Evolutionary conservation across 2,888 invertebrate species (phyloP).

Genomic region (Clanis bilineata): DNA sequence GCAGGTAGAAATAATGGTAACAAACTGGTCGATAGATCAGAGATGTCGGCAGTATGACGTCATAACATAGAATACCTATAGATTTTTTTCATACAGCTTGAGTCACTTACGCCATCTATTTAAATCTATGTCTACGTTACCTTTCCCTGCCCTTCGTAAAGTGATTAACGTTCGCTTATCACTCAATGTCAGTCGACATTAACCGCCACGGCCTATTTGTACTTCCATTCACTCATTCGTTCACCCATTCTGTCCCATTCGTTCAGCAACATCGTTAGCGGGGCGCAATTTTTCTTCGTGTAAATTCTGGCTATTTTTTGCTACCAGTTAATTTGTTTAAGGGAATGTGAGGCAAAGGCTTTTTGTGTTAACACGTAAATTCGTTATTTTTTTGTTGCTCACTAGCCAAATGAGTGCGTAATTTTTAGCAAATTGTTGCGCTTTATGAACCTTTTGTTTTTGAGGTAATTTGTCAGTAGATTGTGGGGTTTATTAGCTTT

Average conservation of each 20-base stretch:
- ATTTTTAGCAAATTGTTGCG: background rate
- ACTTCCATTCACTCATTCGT: conserved; percentile 44
- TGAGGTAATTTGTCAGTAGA: background rate
- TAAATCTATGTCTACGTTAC: conserved; percentile 38
- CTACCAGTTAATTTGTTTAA: conserved; percentile 56
- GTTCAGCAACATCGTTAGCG: conserved; percentile 55
- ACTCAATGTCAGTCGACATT: conserved; percentile 60
- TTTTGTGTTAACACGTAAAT: conserved; percentile 45
- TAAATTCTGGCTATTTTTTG: conserved; percentile 38
- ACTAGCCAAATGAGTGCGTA: conserved; percentile 5
- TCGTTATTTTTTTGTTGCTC: conserved; percentile 31
- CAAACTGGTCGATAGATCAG: too few species aligned
- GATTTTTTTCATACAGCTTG: too few species aligned
- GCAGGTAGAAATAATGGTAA: too few species aligned
- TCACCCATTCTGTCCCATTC: conserved; percentile 48
- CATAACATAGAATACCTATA: too few species aligned
- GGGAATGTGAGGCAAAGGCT: conserved; percentile 51
- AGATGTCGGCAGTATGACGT: too few species aligned
- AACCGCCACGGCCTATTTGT: conserved; percentile 57
- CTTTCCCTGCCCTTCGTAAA: conserved; percentile 37
- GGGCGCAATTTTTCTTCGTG: conserved; percentile 22
- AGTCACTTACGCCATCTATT: conserved; percentile 33
- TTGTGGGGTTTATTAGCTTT: background rate
- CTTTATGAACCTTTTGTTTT: conserved; percentile 2
- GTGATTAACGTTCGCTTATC: conserved; percentile 53